phyloP scores from a whole-genome alignment of 2,888 invertebrate species.

The Hermaeophaga mercurialis region DNA sequence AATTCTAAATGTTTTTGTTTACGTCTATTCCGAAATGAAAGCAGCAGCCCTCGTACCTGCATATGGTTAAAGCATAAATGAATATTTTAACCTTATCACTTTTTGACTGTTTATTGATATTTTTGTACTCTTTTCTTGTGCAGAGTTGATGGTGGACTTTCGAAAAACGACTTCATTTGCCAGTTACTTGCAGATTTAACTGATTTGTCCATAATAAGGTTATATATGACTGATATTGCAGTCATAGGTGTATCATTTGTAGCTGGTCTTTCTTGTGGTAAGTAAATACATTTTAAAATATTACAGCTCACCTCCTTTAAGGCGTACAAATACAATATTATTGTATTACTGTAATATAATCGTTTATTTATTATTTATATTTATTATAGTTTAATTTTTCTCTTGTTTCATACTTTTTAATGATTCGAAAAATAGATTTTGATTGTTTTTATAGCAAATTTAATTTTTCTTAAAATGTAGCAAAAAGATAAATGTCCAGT shows the following conservation, averaged over 20 bases:
- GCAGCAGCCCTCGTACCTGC: too few species aligned
- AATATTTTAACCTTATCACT: too few species aligned
- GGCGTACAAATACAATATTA: not conserved
- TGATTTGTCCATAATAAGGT: conserved; percentile 74
- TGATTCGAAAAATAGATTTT: too few species aligned
- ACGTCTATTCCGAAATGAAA: too few species aligned
- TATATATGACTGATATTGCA: conserved; percentile 77
- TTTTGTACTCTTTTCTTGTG: conserved; percentile 41
- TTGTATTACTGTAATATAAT: not conserved
- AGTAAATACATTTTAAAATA: conserved; percentile 29
- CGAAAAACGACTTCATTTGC: conserved; percentile 88
- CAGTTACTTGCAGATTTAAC: conserved; percentile 87
- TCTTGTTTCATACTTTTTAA: too few species aligned
- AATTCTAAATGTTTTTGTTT: too few species aligned
- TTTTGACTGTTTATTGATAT: too few species aligned
- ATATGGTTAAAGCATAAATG: too few species aligned
- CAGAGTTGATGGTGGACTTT: conserved; percentile 96
- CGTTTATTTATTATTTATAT: not conserved
- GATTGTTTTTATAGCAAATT: too few species aligned
- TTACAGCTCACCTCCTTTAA: too few species aligned
- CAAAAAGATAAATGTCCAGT: too few species aligned
- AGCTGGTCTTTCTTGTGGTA: conserved; percentile 80
- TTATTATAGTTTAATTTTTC: not conserved
- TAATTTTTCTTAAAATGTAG: too few species aligned
- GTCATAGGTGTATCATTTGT: conserved; percentile 85